These are phyloP conservation scores for Trichonephila clavipes DNA, from an alignment of 1,140 invertebrate species.

Conservation along the genomic window DNA sequence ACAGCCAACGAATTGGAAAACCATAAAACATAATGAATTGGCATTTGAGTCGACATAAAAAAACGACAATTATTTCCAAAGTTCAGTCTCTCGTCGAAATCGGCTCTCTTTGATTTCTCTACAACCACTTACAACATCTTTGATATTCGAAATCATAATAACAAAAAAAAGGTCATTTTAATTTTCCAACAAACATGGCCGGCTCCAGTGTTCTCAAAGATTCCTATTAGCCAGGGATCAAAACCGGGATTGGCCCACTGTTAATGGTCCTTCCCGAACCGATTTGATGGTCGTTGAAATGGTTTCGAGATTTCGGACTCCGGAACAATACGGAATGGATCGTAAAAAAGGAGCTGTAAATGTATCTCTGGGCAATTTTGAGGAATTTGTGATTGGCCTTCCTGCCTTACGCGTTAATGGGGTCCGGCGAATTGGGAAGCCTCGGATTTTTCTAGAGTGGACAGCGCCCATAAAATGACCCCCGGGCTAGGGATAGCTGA, in stretches of 20 bases:
- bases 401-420: background rate
- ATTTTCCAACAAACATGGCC: background rate
- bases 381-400: slow-evolving; percentile 44
- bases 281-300: slow-evolving; percentile 26
- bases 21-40: background rate
- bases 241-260: background rate
- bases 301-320: background rate
- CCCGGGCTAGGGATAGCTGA: background rate
- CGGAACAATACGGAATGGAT: slow-evolving; percentile 18
- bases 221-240: background rate
- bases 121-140: background rate
- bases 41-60: background rate
- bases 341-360: slow-evolving; percentile 14
- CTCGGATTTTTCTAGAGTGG: background rate
- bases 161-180: background rate
- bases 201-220: background rate
- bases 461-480: slow-evolving; percentile 39
- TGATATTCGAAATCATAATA: too few species aligned
- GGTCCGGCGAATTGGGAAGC: background rate
- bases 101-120: background rate
- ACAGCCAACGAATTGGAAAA: background rate
- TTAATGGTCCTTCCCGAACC: slow-evolving; percentile 5
- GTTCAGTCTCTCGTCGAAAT: background rate
- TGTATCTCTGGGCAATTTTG: background rate
- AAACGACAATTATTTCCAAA: background rate